Conservation (phyloP, 1,140 invertebrate species). For the Monochamus saltuarius region DNA sequence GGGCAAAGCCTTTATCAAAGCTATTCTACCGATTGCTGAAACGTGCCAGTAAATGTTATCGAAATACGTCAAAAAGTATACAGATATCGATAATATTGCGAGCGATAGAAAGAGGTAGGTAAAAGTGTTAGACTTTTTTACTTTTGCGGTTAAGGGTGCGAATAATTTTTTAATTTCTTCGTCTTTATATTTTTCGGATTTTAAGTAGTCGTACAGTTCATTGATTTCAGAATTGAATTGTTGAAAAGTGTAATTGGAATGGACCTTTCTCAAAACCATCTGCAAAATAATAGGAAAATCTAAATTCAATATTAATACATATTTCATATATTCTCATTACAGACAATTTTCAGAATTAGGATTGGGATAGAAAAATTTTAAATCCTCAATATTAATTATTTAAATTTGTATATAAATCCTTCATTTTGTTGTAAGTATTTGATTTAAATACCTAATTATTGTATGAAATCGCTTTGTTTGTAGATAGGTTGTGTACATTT, state of each 20-base stretch:
- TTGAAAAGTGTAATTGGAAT: conserved; percentile 22
- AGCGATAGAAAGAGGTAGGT: conserved; percentile 17
- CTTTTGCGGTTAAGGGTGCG: conserved; percentile 58
- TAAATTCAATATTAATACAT: too few relatives aligned
- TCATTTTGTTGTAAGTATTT: too few relatives aligned
- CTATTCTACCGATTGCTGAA: conserved; percentile 62
- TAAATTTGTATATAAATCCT: too few relatives aligned
- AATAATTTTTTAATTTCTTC: conserved; percentile 69
- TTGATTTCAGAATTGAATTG: conserved; percentile 57
- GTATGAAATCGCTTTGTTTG: too few relatives aligned
- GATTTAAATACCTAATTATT: too few relatives aligned
- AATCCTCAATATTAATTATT: too few relatives aligned
- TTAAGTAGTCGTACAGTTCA: conserved; percentile 64
- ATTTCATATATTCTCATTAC: too few relatives aligned
- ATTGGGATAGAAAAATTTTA: too few relatives aligned
- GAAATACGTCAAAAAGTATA: conserved; percentile 53
- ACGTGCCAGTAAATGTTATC: conserved; percentile 58
- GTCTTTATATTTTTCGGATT: conserved; percentile 65
- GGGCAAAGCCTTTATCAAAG: conserved; percentile 68
- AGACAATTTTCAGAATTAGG: too few relatives aligned
- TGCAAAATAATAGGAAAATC: not conserved
- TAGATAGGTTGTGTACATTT: too few relatives aligned
- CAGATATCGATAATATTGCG: conserved; percentile 15
- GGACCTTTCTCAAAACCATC: conserved; percentile 4
- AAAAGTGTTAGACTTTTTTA: conserved; percentile 9